phyloP scores from a whole-genome alignment of 2,888 invertebrate genomes.

The Pyrrhia umbra region DNA sequence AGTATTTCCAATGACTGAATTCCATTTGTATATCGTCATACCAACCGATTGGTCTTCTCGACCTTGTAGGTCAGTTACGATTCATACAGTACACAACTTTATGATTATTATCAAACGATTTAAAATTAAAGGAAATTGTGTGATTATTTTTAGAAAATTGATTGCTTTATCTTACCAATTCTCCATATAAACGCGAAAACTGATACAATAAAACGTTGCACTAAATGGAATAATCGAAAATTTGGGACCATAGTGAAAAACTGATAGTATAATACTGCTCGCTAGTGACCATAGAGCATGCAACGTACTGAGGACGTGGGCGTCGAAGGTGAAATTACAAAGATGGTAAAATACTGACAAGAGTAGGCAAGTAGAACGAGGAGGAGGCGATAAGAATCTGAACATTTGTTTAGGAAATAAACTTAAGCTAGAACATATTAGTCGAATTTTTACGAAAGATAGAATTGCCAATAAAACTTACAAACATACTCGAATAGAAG shows the following conservation, averaged over 20 bases:
- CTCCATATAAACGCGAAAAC: conserved; percentile 64
- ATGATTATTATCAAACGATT: neutral
- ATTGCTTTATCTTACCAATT: conserved; percentile 68
- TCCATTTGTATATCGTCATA: conserved; percentile 55
- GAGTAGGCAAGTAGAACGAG: neutral
- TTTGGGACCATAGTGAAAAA: conserved; percentile 68
- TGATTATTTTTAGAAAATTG: neutral
- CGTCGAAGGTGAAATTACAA: conserved; percentile 63
- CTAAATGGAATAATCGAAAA: conserved; percentile 56
- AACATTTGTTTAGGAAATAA: conserved; percentile 17
- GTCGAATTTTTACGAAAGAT: conserved; percentile 7
- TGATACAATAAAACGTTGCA: conserved; percentile 55
- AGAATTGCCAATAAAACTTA: conserved; percentile 5
- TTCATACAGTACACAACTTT: conserved; percentile 18
- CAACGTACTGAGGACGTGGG: conserved; percentile 64
- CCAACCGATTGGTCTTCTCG: conserved; percentile 34
- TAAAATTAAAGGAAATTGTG: neutral
- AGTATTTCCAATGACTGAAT: conserved; percentile 45
- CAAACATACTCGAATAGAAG: conserved; percentile 21
- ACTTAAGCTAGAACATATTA: neutral
- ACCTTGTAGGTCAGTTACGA: conserved; percentile 63
- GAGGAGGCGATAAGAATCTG: conserved; percentile 6
- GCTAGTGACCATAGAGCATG: conserved; percentile 62
- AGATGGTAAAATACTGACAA: conserved; percentile 18
- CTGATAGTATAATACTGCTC: conserved; percentile 64